These are phyloP conservation scores for Parazoanthus swiftii DNA, from an alignment of 92 coral and sea anemone genomes.

Conservation along the genomic window DNA sequence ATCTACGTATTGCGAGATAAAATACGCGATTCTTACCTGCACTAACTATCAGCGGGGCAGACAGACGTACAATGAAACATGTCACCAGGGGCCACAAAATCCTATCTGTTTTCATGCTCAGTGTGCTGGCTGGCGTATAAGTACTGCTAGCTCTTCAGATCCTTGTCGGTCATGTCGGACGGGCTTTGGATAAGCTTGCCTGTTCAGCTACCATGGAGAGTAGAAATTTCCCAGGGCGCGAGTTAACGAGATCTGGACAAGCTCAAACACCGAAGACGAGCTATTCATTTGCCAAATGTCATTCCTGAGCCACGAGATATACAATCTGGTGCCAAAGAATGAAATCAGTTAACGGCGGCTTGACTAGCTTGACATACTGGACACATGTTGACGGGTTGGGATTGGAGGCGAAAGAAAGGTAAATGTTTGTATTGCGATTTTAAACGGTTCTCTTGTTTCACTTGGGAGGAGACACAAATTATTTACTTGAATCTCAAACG, in stretches of 20 bases:
- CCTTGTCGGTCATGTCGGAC: slow-evolving; percentile 12
- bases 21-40: slow-evolving; percentile 29
- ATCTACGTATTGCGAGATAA: slow-evolving; percentile 8
- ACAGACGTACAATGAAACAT: slow-evolving; percentile 18
- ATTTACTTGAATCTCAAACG: slow-evolving; percentile 1
- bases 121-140: background rate
- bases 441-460: background rate
- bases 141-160: background rate
- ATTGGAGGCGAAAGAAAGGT: background rate
- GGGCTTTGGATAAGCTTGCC: background rate
- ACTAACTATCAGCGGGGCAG: slow-evolving; percentile 17
- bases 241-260: background rate
- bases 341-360: slow-evolving; percentile 34
- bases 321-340: slow-evolving; percentile 35
- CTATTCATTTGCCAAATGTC: slow-evolving; percentile 36
- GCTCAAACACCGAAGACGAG: slow-evolving; percentile 17
- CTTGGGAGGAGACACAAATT: background rate
- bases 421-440: background rate
- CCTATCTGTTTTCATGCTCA: slow-evolving; percentile 42
- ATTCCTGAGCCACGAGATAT: slow-evolving; percentile 12
- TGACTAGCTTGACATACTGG: slow-evolving; percentile 11
- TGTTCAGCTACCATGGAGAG: slow-evolving; percentile 1
- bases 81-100: slow-evolving; percentile 38
- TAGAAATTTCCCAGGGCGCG: slow-evolving; percentile 1
- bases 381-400: slow-evolving; percentile 31